These are phyloP conservation scores for Lepidurus packardi DNA, from an alignment of 1,140 invertebrate species.

Conservation along the genomic window DNA sequence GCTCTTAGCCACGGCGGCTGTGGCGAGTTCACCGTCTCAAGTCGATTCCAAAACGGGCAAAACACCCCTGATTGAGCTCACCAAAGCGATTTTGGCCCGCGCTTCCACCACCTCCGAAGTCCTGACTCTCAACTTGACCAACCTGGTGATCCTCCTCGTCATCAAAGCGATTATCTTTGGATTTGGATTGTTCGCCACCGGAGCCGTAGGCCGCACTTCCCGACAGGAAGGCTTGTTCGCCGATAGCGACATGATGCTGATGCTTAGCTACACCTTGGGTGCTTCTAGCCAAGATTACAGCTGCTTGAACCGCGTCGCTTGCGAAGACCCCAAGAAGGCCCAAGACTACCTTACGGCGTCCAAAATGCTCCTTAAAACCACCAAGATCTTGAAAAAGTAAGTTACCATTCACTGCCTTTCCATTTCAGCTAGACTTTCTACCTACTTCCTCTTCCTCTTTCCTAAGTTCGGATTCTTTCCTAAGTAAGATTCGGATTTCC, in stretches of 20 bases:
- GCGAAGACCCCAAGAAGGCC: conserved; percentile 63
- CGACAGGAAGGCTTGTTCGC: conserved; percentile 44
- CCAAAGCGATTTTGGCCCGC: conserved; percentile 39
- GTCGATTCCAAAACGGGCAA: conserved; percentile 11
- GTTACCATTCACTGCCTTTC: conserved; percentile 36
- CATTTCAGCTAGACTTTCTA: neutral
- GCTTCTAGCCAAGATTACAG: conserved; percentile 56
- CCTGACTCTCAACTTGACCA: conserved; percentile 73
- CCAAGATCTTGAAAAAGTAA: conserved; percentile 62
- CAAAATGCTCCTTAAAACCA: conserved; percentile 62
- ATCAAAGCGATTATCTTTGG: conserved; percentile 74
- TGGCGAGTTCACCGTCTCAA: conserved; percentile 18
- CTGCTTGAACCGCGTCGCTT: conserved; percentile 69
- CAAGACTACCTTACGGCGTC: conserved; percentile 66
- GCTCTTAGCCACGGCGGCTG: conserved; percentile 21
- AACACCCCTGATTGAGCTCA: conserved; percentile 34
- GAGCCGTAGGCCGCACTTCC: conserved; percentile 27
- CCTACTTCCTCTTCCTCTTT: neutral
- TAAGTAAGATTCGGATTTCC: too few species aligned
- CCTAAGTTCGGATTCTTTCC: too few species aligned
- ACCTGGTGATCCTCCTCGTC: conserved; percentile 67
- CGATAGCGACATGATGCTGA: conserved; percentile 60
- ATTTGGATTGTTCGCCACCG: conserved; percentile 51
- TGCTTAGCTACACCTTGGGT: conserved; percentile 62
- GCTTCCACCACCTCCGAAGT: conserved; percentile 52